Base-by-base conservation (phyloP, 2,113 vertebrate species). In the Prunella fulvescens region DNA sequence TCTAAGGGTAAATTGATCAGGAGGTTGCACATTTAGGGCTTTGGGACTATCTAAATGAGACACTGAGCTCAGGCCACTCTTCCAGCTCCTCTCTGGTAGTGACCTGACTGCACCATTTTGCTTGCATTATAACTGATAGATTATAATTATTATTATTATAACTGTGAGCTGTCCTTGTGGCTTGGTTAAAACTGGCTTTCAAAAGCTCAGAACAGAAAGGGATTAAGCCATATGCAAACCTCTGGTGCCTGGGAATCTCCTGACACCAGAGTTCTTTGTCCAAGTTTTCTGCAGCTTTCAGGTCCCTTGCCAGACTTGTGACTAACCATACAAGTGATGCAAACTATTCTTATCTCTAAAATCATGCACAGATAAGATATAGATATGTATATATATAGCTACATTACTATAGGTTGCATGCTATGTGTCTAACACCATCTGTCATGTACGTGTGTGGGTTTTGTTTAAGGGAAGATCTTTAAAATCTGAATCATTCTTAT, bases 401-500 rank as follows among this genome's bases (percentile, higher is more conserved):
- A 14, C 13, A 42, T 56, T 95, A 93, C 92, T 96, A 86, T 40
- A 76, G 73, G 50, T 70, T 79, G 5, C 25, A 19, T 72, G 35
- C 67, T 90, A 19, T 58, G 51, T 82, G 81, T 94, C 82, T 95
- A 56, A 93, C 87, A 81, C 94, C 92, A 96, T 94, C 92, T 96
- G 94, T 74, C 88, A 78, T 1, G 26, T 42, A 44, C 5, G 0
- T 77, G 84, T 90, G 83, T 73, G 86, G 92, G 91, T 20, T 95
- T 92, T 83, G 50, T 88, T 89, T 61, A n/a, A 92, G 33, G 37
- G 70, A 89, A 82, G 71, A 67, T 71, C 60, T 94, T 88, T 13
- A 60, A 93, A 95, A 86, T 82, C 45, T 91, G 87, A 93, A 91
- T 92, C 76, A 92, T 95, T 91, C 86, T 93, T 71, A 65, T 92